Percentiles rank a stretch among this genome's conserved stretches.
Evolutionary conservation across 2,888 invertebrate species (phyloP).

Genomic region (Schizotus pectinicornis): DNA sequence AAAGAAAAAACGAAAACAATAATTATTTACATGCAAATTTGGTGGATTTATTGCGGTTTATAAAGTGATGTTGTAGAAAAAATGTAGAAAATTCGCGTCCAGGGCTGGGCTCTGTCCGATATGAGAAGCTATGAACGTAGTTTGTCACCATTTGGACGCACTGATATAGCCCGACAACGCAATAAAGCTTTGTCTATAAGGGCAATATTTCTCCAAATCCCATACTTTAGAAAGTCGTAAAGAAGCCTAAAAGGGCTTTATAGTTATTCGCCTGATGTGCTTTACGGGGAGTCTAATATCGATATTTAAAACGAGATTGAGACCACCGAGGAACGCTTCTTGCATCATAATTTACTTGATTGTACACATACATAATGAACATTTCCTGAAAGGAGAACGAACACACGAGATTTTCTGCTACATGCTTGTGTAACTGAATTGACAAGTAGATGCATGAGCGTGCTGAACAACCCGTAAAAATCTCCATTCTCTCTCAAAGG

Average conservation of each 20-base stretch:
- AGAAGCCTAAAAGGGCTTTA: conserved; percentile 54
- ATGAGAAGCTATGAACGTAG: conserved; percentile 52
- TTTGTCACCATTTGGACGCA: conserved; percentile 55
- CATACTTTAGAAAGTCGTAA: conserved; percentile 58
- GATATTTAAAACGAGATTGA: conserved; percentile 52
- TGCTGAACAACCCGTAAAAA: conserved; percentile 37
- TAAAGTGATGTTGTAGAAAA: background rate
- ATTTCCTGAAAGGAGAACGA: conserved; percentile 31
- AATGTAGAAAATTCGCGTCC: conserved; percentile 22
- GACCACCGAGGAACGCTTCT: conserved; percentile 41
- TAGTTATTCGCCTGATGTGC: conserved; percentile 52
- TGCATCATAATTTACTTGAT: conserved; percentile 42
- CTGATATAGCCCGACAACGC: conserved; percentile 49
- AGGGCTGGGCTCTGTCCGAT: conserved; percentile 43
- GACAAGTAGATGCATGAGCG: conserved; percentile 40
- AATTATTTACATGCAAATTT: background rate
- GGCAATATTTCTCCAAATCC: conserved; percentile 57
- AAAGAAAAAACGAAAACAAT: too few species aligned
- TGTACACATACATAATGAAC: conserved; percentile 28
- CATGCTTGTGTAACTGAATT: conserved; percentile 38
- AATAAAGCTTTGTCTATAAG: conserved; percentile 58
- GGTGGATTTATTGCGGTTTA: background rate
- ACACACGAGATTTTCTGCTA: conserved; percentile 27
- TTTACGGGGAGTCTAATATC: conserved; percentile 50
- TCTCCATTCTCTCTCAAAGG: conserved; percentile 50